A percentile compares a stretch with the other conserved stretches of the same genome.
phyloP scores from a whole-genome alignment of 2,113 vertebrate species.

The Ursus arctos region DNA sequence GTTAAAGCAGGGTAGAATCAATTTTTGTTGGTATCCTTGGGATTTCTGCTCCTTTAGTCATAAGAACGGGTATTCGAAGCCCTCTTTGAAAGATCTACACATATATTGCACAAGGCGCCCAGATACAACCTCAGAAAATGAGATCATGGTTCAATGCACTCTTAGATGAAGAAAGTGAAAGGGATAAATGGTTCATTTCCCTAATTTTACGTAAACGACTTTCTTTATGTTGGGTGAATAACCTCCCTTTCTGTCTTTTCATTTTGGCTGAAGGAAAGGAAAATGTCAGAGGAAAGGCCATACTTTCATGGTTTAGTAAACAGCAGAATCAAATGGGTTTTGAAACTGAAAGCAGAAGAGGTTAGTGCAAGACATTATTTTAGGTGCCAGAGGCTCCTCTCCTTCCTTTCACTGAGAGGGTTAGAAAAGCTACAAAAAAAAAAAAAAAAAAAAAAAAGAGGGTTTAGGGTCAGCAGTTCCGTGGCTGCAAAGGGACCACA shows the following conservation, averaged over 20 bases:
- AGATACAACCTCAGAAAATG: not conserved
- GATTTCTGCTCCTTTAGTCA: not conserved
- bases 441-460: constrained; percentile 16
- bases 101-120: not conserved
- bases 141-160: not conserved
- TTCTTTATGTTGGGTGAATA: not conserved
- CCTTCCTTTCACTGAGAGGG: not conserved
- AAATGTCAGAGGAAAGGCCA: constrained; percentile 1
- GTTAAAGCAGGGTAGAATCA: not conserved
- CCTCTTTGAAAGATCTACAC: not conserved
- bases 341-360: constrained; percentile 63
- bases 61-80: not conserved
- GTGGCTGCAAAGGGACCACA: not conserved
- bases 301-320: not conserved
- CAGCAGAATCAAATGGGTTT: constrained; percentile 1
- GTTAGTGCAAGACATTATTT: not conserved
- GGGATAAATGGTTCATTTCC: not conserved
- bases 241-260: not conserved
- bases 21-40: not conserved
- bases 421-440: not conserved
- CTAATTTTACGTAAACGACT: not conserved
- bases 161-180: not conserved
- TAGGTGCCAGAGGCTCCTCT: not conserved
- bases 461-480: not conserved
- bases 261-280: constrained; percentile 55